Evolutionary conservation across 2,113 vertebrate genomes (phyloP).

Genomic region (Syrmaticus mikado): DNA sequence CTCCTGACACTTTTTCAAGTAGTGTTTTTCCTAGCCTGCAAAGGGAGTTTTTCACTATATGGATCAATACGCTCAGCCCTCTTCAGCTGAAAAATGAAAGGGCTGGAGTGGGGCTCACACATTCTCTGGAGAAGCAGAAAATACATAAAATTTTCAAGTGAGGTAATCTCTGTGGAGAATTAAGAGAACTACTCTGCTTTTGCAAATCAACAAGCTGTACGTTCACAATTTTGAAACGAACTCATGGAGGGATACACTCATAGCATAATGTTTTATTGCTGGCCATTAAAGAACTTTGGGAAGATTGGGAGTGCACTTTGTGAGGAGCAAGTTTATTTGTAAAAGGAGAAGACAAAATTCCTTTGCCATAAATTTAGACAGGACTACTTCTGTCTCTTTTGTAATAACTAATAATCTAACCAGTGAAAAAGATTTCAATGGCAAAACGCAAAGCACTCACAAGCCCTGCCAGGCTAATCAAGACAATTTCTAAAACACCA

Average conservation of each 20-base stretch:
- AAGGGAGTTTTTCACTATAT: background rate
- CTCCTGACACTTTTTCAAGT: background rate
- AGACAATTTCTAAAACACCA: constrained; percentile 65
- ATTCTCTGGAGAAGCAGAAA: background rate
- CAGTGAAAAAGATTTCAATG: constrained; percentile 20
- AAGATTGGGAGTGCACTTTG: background rate
- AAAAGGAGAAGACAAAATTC: background rate
- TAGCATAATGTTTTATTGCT: background rate
- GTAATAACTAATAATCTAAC: constrained; percentile 59
- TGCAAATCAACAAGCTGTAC: constrained; percentile 5
- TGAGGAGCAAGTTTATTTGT: constrained; percentile 6
- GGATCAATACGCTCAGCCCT: background rate
- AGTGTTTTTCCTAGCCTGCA: background rate
- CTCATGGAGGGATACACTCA: background rate
- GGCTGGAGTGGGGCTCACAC: background rate
- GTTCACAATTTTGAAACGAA: constrained; percentile 10
- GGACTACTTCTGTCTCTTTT: constrained; percentile 32
- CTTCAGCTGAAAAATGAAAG: background rate
- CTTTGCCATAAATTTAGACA: constrained; percentile 41
- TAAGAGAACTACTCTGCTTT: constrained; percentile 29
- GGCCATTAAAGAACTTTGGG: background rate
- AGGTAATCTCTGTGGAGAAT: constrained; percentile 23
- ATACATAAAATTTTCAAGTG: background rate
- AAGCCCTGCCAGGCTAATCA: constrained; percentile 64
- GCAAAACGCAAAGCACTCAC: constrained; percentile 50